A percentile compares a stretch with the other conserved stretches of the same genome.
These are phyloP conservation scores for Scaptomyza graminum DNA, from an alignment of 1,140 invertebrate genomes.

Conservation along the genomic window DNA sequence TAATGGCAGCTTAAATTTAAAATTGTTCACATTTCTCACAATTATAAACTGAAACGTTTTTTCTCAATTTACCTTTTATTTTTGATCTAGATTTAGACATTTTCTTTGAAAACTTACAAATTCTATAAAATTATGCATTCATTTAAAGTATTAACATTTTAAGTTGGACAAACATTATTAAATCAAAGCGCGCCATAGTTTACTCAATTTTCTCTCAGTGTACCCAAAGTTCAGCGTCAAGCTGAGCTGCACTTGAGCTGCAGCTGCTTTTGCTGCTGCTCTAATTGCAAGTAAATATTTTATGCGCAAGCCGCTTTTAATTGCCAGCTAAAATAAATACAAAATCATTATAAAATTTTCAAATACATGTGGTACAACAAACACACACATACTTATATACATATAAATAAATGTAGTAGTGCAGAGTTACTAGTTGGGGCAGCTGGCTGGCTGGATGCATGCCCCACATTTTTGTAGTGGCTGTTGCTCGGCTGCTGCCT, in stretches of 20 bases:
- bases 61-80: too few species aligned
- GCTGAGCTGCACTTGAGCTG: conserved; percentile 72
- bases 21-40: too few species aligned
- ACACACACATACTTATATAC: not conserved
- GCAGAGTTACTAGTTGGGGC: not conserved
- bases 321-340: conserved; percentile 79
- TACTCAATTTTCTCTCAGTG: not conserved
- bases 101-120: too few species aligned
- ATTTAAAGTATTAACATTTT: too few species aligned
- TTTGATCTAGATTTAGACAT: too few species aligned
- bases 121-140: too few species aligned
- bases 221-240: conserved; percentile 34
- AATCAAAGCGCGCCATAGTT: not conserved
- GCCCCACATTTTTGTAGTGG: conserved; percentile 75
- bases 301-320: conserved; percentile 74
- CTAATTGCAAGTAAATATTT: conserved; percentile 82
- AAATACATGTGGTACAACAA: conserved; percentile 28
- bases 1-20: too few species aligned
- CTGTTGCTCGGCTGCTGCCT: conserved; percentile 27
- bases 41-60: too few species aligned
- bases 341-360: conserved; percentile 74
- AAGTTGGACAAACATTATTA: too few species aligned
- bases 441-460: conserved; percentile 9
- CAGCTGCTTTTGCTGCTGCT: conserved; percentile 37
- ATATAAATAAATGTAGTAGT: not conserved